Evolutionary conservation across 1,140 invertebrate species (phyloP), one percentile per base, ranked within the genome.

Genomic region (Anoplolepis gracilipes): DNA sequence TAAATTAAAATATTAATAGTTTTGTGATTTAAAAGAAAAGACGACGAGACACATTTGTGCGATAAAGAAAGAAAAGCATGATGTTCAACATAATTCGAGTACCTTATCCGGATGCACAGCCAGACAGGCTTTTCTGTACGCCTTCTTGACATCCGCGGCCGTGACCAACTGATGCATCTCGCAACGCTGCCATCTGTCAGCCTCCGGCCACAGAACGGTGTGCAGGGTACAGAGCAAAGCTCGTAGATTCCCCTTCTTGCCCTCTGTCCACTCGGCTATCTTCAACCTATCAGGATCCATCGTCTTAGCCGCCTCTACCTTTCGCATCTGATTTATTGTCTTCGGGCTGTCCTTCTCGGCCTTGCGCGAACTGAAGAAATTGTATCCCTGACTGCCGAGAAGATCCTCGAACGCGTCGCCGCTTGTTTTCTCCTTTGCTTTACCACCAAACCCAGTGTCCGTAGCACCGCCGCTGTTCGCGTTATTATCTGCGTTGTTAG

Each of bases 41-140:
- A 77, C 2, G 11, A 61, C 49, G n/a, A n/a, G n/a, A n/a, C n/a
- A 64, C 5, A 84, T 57, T 46, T 59, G 11, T 70, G 36, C 33
- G 19, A 62, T 70, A 19, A 39, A 57, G 85, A 46, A 30, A 46
- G 25, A 79, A 70, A 78, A 22, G 1, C 13, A 39, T 13, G 2
- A 28, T 79, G 36, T 42, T 39, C 39, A 39, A 39, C 13, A 46
- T 46, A 1, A 25, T 73, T 61, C 5, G 28, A 57, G 42, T 95
- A 99, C 98, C 96, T 99, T 99, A 93, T 99, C 99, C 0, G 99
- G 99, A 96, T 99, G 99, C 42, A 99, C 98, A 67, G 98, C 98
- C 16, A 99, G 96, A 91, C 99, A 99, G 28, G 99, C 99, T 93
- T 98, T 98, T 55, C 98, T 96, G 94, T 99, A 99, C 53, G 97